A percentile compares a stretch with the other conserved stretches of the same genome.
Evolutionary conservation across 2,797 vertebrate species (phyloP).

Genomic region (Denticeps clupeoides): DNA sequence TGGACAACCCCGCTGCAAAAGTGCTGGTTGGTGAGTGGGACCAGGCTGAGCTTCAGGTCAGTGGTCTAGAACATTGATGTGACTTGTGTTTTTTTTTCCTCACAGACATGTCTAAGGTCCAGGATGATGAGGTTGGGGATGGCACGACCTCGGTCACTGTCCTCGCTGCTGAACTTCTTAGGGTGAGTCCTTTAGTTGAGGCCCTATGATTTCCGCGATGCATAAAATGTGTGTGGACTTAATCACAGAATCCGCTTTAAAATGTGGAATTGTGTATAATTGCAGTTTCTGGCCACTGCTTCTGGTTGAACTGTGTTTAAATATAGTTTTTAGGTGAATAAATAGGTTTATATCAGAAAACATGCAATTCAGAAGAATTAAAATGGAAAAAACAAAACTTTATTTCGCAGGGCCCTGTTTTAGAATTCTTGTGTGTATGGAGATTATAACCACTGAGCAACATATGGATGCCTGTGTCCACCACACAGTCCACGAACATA

Average conservation of each 20-base stretch:
- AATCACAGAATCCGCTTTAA: too few species aligned
- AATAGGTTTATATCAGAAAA: too few species aligned
- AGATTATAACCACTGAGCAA: too few species aligned
- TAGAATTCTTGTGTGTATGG: background rate
- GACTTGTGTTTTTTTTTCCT: background rate
- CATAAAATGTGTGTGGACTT: background rate
- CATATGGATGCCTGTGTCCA: too few species aligned
- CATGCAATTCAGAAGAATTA: too few species aligned
- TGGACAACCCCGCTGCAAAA: slow-evolving; percentile 96
- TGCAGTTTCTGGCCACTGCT: too few species aligned
- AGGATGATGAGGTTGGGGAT: slow-evolving; percentile 96
- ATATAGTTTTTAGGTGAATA: too few species aligned
- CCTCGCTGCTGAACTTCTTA: slow-evolving; percentile 85
- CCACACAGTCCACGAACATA: background rate
- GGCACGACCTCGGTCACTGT: slow-evolving; percentile 96
- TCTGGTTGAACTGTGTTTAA: too few species aligned
- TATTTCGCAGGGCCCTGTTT: background rate
- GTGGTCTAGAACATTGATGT: background rate
- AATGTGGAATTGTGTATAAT: too few species aligned
- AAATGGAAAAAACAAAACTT: background rate
- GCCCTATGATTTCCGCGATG: background rate
- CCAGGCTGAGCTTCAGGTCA: background rate
- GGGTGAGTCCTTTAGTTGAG: slow-evolving; percentile 55
- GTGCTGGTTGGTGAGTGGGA: slow-evolving; percentile 88
- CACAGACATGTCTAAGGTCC: slow-evolving; percentile 93